Conservation (phyloP, 2,113 vertebrate species). For the Rhagologus leucostigma region DNA sequence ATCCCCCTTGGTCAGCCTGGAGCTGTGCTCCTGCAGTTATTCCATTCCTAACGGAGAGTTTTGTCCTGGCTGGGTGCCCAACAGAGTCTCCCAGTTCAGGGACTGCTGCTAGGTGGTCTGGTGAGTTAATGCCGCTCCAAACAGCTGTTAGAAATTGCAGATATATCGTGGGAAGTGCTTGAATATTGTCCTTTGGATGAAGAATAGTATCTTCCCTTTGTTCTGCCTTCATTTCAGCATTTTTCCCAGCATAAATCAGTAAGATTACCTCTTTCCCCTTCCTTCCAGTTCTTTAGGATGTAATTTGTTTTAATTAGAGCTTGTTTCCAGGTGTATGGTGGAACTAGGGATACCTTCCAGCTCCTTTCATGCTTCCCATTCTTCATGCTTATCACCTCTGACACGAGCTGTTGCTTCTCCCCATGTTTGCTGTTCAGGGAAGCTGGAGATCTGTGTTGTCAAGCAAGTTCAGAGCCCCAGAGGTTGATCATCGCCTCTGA, state of each 20-base stretch:
- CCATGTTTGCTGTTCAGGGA: background rate
- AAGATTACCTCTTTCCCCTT: background rate
- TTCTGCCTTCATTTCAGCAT: background rate
- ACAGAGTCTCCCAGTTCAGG: background rate
- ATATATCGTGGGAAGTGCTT: background rate
- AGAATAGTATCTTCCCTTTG: background rate
- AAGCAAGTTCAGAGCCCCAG: background rate
- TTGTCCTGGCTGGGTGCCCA: background rate
- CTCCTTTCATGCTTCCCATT: background rate
- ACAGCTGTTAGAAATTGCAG: background rate
- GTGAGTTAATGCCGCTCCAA: background rate
- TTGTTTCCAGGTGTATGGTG: background rate
- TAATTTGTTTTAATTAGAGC: background rate
- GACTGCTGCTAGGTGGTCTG: background rate
- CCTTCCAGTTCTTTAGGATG: background rate
- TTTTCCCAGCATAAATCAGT: background rate
- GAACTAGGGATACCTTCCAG: background rate
- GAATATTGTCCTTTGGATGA: background rate
- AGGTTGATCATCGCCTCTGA: background rate
- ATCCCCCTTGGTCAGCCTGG: background rate
- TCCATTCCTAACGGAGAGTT: rapidly evolving
- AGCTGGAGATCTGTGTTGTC: background rate
- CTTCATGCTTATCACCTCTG: background rate
- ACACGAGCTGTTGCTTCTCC: background rate
- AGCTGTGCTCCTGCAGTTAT: rapidly evolving